Base-by-base conservation (phyloP, 2,888 invertebrate genomes). In the Caradrina kadenii region DNA sequence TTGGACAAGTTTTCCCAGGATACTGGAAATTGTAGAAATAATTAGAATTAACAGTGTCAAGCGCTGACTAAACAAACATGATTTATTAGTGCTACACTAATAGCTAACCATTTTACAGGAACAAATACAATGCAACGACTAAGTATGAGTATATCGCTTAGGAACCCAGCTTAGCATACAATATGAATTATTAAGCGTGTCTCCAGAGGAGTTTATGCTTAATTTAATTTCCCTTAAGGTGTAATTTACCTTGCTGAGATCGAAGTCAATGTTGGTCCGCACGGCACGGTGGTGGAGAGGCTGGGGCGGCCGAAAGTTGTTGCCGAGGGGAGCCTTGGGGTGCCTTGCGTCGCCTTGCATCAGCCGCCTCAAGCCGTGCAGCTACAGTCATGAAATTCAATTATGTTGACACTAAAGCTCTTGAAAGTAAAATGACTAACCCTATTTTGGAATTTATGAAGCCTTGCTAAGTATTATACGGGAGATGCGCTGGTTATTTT, bases 211-310 rank as follows among this genome's bases (percentile, higher is more conserved):
- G 39, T 76, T 72, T 81, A 67, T 69, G 64, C 79, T 84, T 68
- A 78, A 80, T 73, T 64, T 62, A 48, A 70, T 77, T 66, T 73
- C 11, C 22, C 22, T 60, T 86, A 83, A 73, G 81, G 86, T 84
- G 69, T 77, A 77, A 76, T 70, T 87, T 90, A 97, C 97, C 96
- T 97, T 97, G 96, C 97, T 97, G 88, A 97, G 96, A 92, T 98
- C 98, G 95, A 99, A 99, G 96, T 99, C 99, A 93, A 99, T 99
- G 96, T 99, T 99, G 85, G 99, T 99, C 93, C 99, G 96, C 83
- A 99, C 97, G 69, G 99, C 98, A 86, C 99, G 97, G 95, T 99
- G 98, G 94, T 99, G 98, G 76, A 99, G 96, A 65, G 98, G 98
- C 94, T 99, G 99, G 60, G 98, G 98, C 70, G 99, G 99, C 89